Conservation (phyloP, 2,113 vertebrate genomes). For the Saimiri boliviensis region DNA sequence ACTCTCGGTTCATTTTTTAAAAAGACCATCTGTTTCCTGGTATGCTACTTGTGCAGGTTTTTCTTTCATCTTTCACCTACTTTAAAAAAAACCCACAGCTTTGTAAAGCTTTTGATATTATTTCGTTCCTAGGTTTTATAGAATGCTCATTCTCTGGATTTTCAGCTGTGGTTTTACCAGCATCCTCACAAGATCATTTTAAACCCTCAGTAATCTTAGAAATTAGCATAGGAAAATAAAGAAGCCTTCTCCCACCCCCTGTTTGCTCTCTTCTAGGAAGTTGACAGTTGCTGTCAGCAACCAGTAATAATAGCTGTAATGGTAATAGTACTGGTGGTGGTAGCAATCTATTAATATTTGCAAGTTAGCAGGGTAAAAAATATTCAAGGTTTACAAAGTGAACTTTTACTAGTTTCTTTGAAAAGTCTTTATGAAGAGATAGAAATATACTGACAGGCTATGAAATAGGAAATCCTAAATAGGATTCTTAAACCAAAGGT, state of each 20-base stretch:
- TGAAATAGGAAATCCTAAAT: slow-evolving; percentile 50
- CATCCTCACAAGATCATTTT: slow-evolving; percentile 37
- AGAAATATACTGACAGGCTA: slow-evolving; percentile 48
- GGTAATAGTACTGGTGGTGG: background rate
- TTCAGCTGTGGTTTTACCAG: slow-evolving; percentile 58
- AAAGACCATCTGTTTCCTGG: slow-evolving; percentile 71
- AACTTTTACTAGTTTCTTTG: slow-evolving; percentile 55
- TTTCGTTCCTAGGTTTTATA: slow-evolving; percentile 62
- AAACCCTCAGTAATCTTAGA: slow-evolving; percentile 35
- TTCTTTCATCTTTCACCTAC: slow-evolving; percentile 67
- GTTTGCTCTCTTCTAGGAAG: background rate
- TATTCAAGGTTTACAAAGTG: slow-evolving; percentile 42
- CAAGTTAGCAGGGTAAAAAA: slow-evolving; percentile 28
- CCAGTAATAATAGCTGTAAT: background rate
- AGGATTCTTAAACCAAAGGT: slow-evolving; percentile 2
- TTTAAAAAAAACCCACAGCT: slow-evolving; percentile 44
- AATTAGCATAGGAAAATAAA: slow-evolving; percentile 26
- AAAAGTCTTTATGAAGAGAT: slow-evolving; percentile 41
- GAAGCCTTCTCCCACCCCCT: background rate
- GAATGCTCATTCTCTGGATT: slow-evolving; percentile 58
- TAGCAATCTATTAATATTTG: slow-evolving; percentile 1
- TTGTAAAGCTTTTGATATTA: slow-evolving; percentile 45
- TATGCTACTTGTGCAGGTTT: slow-evolving; percentile 56
- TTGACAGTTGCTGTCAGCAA: background rate
- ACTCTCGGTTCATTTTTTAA: slow-evolving; percentile 58